Evolutionary conservation across 2,113 vertebrate genomes (phyloP), one percentile per base, ranked within the genome.

Genomic region (Pluvianellus socialis): DNA sequence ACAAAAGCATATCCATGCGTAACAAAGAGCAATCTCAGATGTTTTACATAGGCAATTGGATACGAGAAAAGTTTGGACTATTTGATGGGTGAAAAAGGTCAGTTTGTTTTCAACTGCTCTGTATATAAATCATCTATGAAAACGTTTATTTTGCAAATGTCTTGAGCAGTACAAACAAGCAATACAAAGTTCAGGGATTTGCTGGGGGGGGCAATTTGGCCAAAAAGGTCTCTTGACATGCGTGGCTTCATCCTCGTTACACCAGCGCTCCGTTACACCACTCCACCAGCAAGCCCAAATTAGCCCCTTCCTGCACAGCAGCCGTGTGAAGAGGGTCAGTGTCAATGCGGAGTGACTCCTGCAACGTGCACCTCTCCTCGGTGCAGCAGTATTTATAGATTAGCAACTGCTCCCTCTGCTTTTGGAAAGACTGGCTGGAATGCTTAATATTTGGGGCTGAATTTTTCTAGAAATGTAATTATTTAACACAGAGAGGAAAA

Each of bases 81-180:
- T 96, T 90, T 96, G 96, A 89, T 95, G 94, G 87, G 91, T 95
- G 86, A 96, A 95, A 97, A 96, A 95, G 90, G 91, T 95, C 95
- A 89, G 84, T 85, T 93, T 97, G 93, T 94, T 96, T 97, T 93
- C 90, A 93, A 90, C 66, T 92, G 94, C 92, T 94, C 85, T 93
- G 83, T 53, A 56, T 94, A 95, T 79, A 97, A 96, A 95, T 97
- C 80, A 93, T 83, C 71, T 88, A 40, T 90, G 65, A 94, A 93
- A 90, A 93, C 55, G 82, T 89, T 86, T 91, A 86, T 97, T 95
- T 97, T 96, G 89, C 86, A 81, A 61, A 88, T 12, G 45, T 83
- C 92, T 90, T 66, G 80, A 96, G 83, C 77, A 63, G 90, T 73
- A 75, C 86, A 93, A 96, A 95, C 82, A 97, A 94, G 82, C 67